Evolutionary conservation across 2,113 vertebrate genomes (phyloP).

Genomic region (Pyrgilauda ruficollis): DNA sequence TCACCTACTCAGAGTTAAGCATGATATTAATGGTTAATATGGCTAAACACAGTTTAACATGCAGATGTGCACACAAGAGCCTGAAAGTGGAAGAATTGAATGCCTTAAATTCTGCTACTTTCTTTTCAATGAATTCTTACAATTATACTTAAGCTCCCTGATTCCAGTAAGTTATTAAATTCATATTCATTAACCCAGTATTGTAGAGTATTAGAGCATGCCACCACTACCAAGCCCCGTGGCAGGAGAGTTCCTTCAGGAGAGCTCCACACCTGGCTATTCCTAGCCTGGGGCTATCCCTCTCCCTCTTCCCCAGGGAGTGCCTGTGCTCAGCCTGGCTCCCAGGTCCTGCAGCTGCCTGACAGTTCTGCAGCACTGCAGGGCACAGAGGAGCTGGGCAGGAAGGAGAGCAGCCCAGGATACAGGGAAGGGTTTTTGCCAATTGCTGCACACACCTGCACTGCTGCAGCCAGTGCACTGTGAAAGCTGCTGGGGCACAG

Average conservation of each 20-base stretch:
- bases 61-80: neutral
- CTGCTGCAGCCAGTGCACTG: accelerated
- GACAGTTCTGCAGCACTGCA: accelerated
- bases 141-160: neutral
- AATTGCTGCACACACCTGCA: neutral
- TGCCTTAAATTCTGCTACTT: neutral
- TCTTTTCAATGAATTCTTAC: neutral
- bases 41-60: neutral
- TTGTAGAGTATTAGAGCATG: neutral
- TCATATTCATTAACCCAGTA: neutral
- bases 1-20: neutral
- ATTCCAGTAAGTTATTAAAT: neutral
- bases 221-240: neutral
- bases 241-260: neutral
- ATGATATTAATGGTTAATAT: neutral
- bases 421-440: neutral
- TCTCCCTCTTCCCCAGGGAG: neutral
- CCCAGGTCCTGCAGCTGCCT: neutral
- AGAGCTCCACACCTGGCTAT: neutral
- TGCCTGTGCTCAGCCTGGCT: neutral
- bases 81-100: neutral
- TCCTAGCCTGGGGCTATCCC: neutral
- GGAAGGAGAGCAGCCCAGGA: neutral
- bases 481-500: neutral
- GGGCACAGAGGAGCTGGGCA: neutral